phyloP scores from a whole-genome alignment of 1,140 invertebrate genomes.

The Eciton burchellii region DNA sequence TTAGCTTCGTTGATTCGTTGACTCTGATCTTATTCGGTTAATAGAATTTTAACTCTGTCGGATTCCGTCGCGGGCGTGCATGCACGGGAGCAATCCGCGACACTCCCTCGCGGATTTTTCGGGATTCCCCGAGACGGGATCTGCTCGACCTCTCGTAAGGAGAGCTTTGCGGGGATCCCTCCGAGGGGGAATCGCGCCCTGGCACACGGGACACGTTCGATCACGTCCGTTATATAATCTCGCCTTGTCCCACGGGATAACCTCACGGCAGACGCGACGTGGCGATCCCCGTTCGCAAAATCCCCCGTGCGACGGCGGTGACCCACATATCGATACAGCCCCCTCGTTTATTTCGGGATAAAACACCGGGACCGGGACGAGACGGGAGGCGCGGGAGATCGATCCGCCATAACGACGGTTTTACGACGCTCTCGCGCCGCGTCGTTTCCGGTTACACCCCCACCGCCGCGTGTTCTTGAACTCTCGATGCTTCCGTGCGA shows the following conservation, averaged over 20 bases:
- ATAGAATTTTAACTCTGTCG: no score
- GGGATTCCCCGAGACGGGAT: background rate
- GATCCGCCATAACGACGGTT: constrained; percentile 22
- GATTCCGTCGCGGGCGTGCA: no score
- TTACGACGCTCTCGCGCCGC: constrained; percentile 23
- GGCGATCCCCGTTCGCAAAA: constrained; percentile 43
- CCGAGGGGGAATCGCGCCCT: background rate
- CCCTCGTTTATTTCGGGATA: no score
- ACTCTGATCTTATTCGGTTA: no score
- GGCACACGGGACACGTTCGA: background rate
- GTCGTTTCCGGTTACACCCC: constrained; percentile 2
- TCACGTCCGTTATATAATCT: background rate
- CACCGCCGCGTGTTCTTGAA: background rate
- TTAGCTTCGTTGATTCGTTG: no score
- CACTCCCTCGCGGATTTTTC: background rate
- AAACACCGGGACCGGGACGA: background rate
- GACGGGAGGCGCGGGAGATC: background rate
- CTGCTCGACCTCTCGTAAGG: background rate
- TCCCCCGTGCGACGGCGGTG: constrained; percentile 15
- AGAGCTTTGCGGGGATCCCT: background rate
- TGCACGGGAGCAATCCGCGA: no score
- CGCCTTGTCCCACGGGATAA: constrained; percentile 34
- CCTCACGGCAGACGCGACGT: constrained; percentile 26
- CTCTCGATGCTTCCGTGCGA: no score
- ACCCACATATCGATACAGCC: constrained; percentile 37